Percentiles rank a stretch among this genome's conserved stretches.
Conservation (phyloP, 2,113 vertebrate species). For the Atlantisia rogersi region DNA sequence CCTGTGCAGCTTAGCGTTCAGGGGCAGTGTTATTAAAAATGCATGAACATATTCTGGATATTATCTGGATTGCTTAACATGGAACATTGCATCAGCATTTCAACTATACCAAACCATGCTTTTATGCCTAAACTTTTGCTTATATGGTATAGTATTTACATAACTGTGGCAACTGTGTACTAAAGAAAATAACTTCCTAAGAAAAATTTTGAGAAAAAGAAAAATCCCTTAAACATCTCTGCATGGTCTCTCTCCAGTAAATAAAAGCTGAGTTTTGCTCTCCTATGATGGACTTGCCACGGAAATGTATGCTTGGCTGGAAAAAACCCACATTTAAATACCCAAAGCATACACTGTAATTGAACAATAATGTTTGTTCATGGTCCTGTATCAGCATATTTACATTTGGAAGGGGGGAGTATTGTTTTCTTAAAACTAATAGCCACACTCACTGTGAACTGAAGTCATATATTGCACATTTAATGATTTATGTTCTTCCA, state of each 20-base stretch:
- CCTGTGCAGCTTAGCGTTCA: neutral
- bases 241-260: neutral
- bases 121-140: neutral
- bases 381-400: neutral
- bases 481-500: neutral
- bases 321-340: neutral
- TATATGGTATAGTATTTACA: neutral
- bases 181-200: neutral
- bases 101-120: neutral
- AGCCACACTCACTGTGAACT: neutral
- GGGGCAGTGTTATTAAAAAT: neutral
- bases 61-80: neutral
- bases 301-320: neutral
- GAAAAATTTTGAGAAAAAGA: neutral
- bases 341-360: neutral
- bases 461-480: neutral
- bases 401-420: rapidly evolving
- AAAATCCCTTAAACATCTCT: neutral
- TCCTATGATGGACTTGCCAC: neutral
- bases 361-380: neutral
- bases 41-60: neutral
- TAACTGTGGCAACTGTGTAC: neutral
- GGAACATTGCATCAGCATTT: neutral
- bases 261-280: neutral
- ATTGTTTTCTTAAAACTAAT: neutral